phyloP scores from a whole-genome alignment of 2,797 vertebrate species.

The Prunella strophiata region DNA sequence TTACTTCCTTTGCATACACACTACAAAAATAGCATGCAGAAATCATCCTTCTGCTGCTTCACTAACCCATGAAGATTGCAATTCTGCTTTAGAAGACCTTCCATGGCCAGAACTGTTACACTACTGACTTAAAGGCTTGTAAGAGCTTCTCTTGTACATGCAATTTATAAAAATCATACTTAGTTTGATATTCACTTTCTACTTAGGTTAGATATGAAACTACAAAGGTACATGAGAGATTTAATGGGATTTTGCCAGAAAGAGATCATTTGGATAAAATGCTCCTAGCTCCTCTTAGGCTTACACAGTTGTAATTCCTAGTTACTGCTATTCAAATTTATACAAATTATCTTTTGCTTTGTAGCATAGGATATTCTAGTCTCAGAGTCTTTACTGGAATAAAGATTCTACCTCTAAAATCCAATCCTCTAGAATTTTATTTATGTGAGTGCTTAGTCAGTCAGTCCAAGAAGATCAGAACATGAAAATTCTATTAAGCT shows the following conservation, averaged over 20 bases:
- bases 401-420: background rate
- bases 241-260: background rate
- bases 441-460: background rate
- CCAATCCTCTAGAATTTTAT: background rate
- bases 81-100: background rate
- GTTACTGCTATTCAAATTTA: background rate
- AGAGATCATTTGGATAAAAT: background rate
- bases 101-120: background rate
- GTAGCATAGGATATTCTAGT: background rate
- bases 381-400: background rate
- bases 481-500: background rate
- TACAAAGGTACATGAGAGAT: background rate
- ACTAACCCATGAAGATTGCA: background rate
- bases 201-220: background rate
- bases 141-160: background rate
- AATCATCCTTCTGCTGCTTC: background rate
- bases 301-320: background rate
- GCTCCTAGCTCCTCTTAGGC: background rate
- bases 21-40: background rate
- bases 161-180: background rate
- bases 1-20: background rate
- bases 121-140: background rate
- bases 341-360: background rate
- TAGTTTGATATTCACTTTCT: background rate
- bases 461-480: background rate